Base-by-base conservation (phyloP, 2,888 invertebrate species). In the Ectobius pallidus region DNA sequence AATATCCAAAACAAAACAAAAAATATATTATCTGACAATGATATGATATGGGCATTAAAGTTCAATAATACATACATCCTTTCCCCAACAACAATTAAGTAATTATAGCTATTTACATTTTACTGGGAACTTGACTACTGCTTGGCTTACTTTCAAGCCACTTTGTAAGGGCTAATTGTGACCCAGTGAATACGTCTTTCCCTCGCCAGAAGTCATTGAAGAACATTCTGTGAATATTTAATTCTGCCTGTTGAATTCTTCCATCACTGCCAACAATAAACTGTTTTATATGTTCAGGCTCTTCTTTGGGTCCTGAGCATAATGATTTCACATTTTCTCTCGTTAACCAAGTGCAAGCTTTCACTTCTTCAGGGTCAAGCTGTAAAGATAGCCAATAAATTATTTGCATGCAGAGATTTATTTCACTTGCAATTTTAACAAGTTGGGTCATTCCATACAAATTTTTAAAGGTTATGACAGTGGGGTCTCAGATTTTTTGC, bases 331-430 rank as follows among this genome's bases (percentile, higher is more conserved):
- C 63, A 71, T 49, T 52, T 6, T 70, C 62, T 62, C 32, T 39
- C 16, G 70, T 70, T n/a, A 83, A 77, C 83, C 83, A 83, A 1
- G 80, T 79, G 74, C 79, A 81, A 1, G 82, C 82, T 30, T 79
- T 81, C 1, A 81, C 82, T 74, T 83, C 84, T 32, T 74, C 76
- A 1, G 81, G 81, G 67, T 82, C 81, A 44, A 82, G 77, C 72
- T 80, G 77, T 4, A 81, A 75, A 55, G 61, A 42, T 9, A 49
- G 34, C 32, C 14, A 62, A 63, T 18, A 65, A 67, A 1, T 30
- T 22, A 55, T n/a, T 2, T 18, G 14, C n/a, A 49, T 49, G 49
- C 49, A 49, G n/a, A 18, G 4, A n/a, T 49, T 49, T 49, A 6
- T 49, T 49, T 49, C n/a, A 49, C n/a, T n/a, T n/a, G n/a, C n/a